Conservation (phyloP, 2,797 vertebrate genomes). For the Falco naumanni region DNA sequence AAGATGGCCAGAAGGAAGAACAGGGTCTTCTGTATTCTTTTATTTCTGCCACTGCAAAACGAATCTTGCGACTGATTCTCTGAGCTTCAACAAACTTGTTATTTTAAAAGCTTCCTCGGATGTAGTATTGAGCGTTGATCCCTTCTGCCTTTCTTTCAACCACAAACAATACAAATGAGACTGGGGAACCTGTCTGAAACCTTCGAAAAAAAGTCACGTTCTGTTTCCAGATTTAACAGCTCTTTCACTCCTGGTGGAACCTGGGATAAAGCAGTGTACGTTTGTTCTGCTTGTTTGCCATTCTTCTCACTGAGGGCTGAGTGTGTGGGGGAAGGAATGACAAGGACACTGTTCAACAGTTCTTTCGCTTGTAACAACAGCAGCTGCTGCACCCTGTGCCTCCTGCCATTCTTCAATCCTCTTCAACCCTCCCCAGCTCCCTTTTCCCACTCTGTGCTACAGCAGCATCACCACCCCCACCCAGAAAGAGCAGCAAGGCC, state of each 20-base stretch:
- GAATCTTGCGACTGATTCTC: not conserved
- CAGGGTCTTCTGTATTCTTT: not conserved
- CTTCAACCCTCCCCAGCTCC: not conserved
- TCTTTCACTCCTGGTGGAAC: not conserved
- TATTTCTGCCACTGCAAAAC: not conserved
- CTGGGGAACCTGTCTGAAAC: not conserved
- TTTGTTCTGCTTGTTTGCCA: not conserved
- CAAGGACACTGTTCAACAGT: not conserved
- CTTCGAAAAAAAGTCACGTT: not conserved
- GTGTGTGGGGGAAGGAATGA: not conserved
- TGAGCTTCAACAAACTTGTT: not conserved
- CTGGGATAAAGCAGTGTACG: not conserved
- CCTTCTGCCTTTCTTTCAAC: not conserved
- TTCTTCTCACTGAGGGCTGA: not conserved
- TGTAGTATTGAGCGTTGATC: not conserved
- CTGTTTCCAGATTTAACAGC: not conserved
- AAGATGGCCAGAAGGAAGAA: not conserved
- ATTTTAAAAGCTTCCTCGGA: not conserved
- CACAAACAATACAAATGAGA: not conserved
- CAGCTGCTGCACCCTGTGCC: conserved; percentile 27
- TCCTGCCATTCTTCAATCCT: not conserved
- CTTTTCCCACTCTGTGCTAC: not conserved
- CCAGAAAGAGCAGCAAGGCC: not conserved
- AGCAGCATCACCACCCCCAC: not conserved
- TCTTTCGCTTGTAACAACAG: not conserved